Evolutionary conservation across 2,888 invertebrate species (phyloP).

Genomic region (Smittia aterrima): DNA sequence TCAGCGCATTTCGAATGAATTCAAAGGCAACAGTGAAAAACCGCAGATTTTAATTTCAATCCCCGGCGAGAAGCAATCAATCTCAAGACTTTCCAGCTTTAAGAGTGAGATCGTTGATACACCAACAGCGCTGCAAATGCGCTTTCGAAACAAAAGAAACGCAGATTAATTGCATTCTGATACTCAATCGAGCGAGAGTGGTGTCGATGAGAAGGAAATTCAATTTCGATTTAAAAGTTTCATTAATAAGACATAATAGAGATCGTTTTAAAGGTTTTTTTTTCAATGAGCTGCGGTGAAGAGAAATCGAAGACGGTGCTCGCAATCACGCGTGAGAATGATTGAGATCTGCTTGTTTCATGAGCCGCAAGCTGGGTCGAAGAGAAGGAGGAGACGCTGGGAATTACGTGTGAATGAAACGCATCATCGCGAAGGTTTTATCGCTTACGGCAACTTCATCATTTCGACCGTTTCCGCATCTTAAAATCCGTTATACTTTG

Average conservation of each 20-base stretch:
- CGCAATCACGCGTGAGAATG: conserved; percentile 22
- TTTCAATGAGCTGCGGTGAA: not conserved
- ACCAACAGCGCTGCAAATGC: conserved; percentile 11
- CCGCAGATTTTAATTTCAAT: conserved; percentile 37
- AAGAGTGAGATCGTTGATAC: conserved; percentile 21
- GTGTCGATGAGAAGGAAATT: conserved; percentile 14
- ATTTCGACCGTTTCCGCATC: not conserved
- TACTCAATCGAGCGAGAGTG: conserved; percentile 11
- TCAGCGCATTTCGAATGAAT: not conserved
- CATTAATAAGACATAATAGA: conserved; percentile 34
- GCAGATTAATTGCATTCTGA: conserved; percentile 39
- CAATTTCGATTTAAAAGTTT: conserved; percentile 7
- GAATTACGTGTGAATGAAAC: conserved; percentile 16
- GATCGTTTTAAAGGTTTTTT: not conserved
- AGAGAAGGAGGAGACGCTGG: not conserved
- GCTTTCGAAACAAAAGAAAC: conserved; percentile 1
- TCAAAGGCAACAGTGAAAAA: not conserved
- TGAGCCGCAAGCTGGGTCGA: not conserved
- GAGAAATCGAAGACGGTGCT: not conserved
- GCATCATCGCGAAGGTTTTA: conserved; percentile 9
- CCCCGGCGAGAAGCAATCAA: conserved; percentile 29
- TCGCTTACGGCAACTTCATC: not conserved
- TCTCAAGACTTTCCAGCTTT: not conserved
- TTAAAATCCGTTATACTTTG: not conserved
- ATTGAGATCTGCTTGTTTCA: not conserved